Evolutionary conservation across 2,888 invertebrate species (phyloP), one percentile per base, ranked within the genome.

Genomic region (Drosophila birchii): DNA sequence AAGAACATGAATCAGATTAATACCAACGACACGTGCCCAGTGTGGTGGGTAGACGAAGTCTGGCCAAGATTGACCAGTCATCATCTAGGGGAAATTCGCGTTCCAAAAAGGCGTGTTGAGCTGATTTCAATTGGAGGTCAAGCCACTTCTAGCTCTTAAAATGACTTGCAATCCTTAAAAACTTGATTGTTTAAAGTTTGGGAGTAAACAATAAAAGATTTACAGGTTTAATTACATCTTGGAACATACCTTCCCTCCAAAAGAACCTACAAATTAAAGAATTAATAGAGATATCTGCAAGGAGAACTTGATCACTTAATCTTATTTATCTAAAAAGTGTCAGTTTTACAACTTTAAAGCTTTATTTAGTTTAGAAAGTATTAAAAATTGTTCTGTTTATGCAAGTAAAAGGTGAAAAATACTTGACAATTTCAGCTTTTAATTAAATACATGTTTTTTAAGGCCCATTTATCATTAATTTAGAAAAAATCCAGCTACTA

Each of bases 51-150:
- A 26, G 20, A 14, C 34, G 9, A 29, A 63, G 64, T 34, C 64
- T 51, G 64, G 64, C 29, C 64, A 51, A 63, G 64, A 63, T 44
- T 66, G 63, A 36, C 64, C 51, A 51, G 64, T 66, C 63, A 62
- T 66, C 63, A 62, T 59, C 41, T 6, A 39, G 11, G 14, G 12
- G 20, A 9, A 34, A 47, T n/a, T 59, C 18, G 7, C 49, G 12
- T 36, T 39, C 12, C 12, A 23, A 18, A 29, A 18, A 34, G 32
- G 49, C 32, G 41, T 12, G 2, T 16, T 9, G 38, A 39, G 45
- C 60, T 26, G 18, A 34, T 39, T 59, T 36, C 32, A 26, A 26
- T 20, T 32, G 14, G 49, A 43, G 49, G 63, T 63, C 64, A 63
- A 32, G 63, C 36, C 43, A 5, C 43, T 29, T 51, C 4, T 29